Evolutionary conservation across 1,140 invertebrate genomes (phyloP), one percentile per base, ranked within the genome.

Genomic region (Gonatopus flavifemur): DNA sequence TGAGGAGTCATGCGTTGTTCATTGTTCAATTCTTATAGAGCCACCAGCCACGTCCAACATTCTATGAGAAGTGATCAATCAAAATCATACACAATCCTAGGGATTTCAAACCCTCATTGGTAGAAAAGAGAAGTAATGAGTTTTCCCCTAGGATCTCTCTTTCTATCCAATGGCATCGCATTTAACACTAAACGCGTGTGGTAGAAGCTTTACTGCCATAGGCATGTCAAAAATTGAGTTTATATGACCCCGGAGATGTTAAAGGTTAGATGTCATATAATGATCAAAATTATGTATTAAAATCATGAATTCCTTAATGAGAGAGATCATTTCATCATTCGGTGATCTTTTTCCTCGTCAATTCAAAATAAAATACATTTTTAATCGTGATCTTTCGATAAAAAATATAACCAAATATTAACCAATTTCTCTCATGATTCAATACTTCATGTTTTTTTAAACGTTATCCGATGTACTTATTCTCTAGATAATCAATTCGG

Each of bases 181-280:
- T n/a, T n/a, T n/a, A n/a, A n/a, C n/a, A n/a, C n/a, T n/a, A n/a
- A n/a, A n/a, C n/a, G n/a, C n/a, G n/a, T n/a, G n/a, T n/a, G n/a
- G n/a, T n/a, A n/a, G n/a, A n/a, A n/a, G n/a, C n/a, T n/a, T n/a
- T n/a, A n/a, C n/a, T n/a, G n/a, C n/a, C n/a, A n/a, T n/a, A n/a
- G 66, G 62, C 55, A 66, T 69, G 69, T 70, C 66, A 66, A 69
- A 68, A 69, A 63, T 62, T 53, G n/a, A n/a, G n/a, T n/a, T n/a
- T n/a, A n/a, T 66, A 61, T 68, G 67, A 70, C 66, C 69, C 65
- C 68, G 64, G 55, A 59, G 59, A 62, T 70, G 62, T 68, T 72
- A 57, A 72, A 69, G 69, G 72, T 74, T 72, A 72, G 70, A 71
- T 62, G 52, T 64, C 59, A 51, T 55, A 50, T 49, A 64, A 65